A percentile compares a stretch with the other conserved stretches of the same genome.
Evolutionary conservation across 2,888 invertebrate genomes (phyloP).

Genomic region (Gandaritis pyraliata): DNA sequence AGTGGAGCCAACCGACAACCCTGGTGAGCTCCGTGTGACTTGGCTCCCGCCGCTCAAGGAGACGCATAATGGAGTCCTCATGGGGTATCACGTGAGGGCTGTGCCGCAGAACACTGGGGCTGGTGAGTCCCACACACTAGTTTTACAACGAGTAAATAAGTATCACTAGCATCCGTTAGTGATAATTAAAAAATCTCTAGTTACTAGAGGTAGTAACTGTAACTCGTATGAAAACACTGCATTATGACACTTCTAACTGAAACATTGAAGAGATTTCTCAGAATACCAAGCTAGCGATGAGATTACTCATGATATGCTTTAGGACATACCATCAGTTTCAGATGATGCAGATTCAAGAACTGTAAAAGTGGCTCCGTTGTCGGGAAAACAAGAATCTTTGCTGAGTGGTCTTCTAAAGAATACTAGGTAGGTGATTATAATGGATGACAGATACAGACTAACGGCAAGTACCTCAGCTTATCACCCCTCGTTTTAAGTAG

Average conservation of each 20-base stretch:
- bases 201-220: too few relatives aligned
- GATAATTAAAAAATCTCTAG: too few relatives aligned
- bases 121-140: slow-evolving; percentile 46
- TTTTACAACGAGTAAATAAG: not conserved
- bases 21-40: slow-evolving; percentile 71
- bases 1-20: slow-evolving; percentile 70
- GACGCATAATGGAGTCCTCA: slow-evolving; percentile 69
- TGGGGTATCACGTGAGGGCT: slow-evolving; percentile 75
- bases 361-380: slow-evolving; percentile 65
- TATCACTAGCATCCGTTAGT: too few relatives aligned
- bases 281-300: too few relatives aligned
- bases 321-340: slow-evolving; percentile 47
- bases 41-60: slow-evolving; percentile 76
- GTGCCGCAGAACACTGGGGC: slow-evolving; percentile 66
- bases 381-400: slow-evolving; percentile 71
- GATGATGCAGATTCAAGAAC: slow-evolving; percentile 70
- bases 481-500: too few relatives aligned
- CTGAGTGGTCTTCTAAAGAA: slow-evolving; percentile 83
- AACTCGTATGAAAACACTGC: too few relatives aligned
- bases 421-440: slow-evolving; percentile 67
- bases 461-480: too few relatives aligned
- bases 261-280: too few relatives aligned
- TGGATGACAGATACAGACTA: not conserved
- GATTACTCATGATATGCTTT: too few relatives aligned
- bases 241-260: too few relatives aligned